These are phyloP conservation scores for Phallusia fumigata DNA, from an alignment of 23 tunicate species.

Conservation along the genomic window DNA sequence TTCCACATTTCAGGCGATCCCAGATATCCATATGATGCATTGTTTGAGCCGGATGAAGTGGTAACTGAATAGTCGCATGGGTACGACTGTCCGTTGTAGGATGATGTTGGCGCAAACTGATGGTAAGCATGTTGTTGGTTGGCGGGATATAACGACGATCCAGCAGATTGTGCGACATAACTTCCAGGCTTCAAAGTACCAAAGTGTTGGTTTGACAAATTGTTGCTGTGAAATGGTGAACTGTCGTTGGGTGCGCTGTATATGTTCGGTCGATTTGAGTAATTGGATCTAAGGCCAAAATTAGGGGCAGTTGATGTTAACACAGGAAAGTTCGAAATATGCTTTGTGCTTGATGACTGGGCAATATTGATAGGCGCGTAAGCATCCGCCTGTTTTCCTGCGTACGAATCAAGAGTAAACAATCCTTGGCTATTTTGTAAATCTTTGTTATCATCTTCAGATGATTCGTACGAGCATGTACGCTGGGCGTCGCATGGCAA, in stretches of 20 bases:
- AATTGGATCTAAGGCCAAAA: conserved; percentile 15
- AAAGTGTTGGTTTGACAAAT: conserved; percentile 16
- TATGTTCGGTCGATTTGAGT: conserved; percentile 19
- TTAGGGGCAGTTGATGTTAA: conserved; percentile 11
- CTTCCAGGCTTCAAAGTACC: conserved; percentile 20
- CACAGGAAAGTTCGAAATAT: conserved; percentile 20
- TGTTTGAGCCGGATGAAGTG: background rate
- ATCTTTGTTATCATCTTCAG: conserved; percentile 19
- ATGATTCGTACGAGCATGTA: conserved; percentile 41
- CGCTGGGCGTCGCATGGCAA: conserved; percentile 20
- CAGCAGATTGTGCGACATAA: conserved; percentile 14
- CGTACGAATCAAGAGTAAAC: background rate
- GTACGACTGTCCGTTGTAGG: conserved; percentile 24
- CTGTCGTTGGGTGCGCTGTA: conserved; percentile 34
- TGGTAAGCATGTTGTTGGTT: conserved; percentile 36
- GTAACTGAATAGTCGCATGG: conserved; percentile 40
- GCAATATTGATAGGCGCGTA: conserved; percentile 21
- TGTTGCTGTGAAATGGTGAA: conserved; percentile 21
- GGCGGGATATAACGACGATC: conserved; percentile 14
- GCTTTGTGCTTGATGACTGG: conserved; percentile 7
- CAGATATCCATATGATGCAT: conserved; percentile 33
- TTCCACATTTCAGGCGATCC: conserved; percentile 50
- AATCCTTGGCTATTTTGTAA: background rate
- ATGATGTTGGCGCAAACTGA: conserved; percentile 37
- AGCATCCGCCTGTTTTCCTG: conserved; percentile 20